These are phyloP conservation scores for Holothuria scabra DNA, from an alignment of 53 echinoderm and acorn worm genomes.

Conservation along the genomic window DNA sequence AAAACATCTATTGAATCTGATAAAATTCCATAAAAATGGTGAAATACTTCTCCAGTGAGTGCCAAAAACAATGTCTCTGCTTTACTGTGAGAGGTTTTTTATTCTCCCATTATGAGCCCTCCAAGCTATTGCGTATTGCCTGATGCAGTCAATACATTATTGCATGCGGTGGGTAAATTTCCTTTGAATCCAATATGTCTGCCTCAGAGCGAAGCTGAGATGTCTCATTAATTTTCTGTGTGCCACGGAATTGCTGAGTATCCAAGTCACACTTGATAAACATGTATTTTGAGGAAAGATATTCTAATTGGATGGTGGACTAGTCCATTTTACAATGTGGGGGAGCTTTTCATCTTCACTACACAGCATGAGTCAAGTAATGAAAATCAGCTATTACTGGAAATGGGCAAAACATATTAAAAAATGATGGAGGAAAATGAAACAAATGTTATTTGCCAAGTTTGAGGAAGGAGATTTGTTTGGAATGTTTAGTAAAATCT, in stretches of 20 bases:
- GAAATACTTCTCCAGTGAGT: too few relatives aligned
- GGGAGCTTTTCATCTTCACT: not conserved
- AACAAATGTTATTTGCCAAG: not conserved
- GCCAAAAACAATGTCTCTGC: too few relatives aligned
- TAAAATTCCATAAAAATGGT: too few relatives aligned
- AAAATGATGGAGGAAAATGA: not conserved
- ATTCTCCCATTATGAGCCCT: not conserved
- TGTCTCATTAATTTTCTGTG: slow-evolving; percentile 22
- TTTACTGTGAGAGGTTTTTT: not conserved
- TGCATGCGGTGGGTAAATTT: not conserved
- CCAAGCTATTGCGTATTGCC: not conserved
- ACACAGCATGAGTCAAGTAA: not conserved
- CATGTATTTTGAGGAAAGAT: slow-evolving; percentile 23
- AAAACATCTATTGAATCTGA: too few relatives aligned
- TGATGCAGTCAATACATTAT: slow-evolving; percentile 8
- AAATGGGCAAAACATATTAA: not conserved
- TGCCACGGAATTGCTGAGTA: not conserved
- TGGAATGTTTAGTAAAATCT: not conserved
- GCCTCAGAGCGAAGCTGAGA: not conserved
- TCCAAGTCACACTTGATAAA: slow-evolving; percentile 33
- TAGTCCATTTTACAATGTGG: not conserved
- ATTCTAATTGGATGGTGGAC: slow-evolving; percentile 32
- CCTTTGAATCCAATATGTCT: slow-evolving; percentile 13
- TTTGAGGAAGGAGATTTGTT: not conserved
- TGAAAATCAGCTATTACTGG: not conserved